Conservation (phyloP, 2,797 vertebrate genomes). For the Poecilia picta region DNA sequence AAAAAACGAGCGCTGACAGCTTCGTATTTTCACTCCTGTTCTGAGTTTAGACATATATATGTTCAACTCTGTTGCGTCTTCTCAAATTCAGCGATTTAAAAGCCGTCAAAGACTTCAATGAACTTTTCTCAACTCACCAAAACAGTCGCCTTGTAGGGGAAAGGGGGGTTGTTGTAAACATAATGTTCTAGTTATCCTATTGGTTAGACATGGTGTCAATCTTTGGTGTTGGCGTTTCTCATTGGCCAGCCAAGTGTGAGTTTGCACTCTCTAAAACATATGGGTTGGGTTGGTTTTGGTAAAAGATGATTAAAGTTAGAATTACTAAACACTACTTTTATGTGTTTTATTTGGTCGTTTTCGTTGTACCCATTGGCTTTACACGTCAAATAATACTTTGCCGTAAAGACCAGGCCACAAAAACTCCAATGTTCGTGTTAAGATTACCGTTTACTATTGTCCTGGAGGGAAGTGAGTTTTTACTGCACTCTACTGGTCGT, state of each 20-base stretch:
- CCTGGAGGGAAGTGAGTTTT: background rate
- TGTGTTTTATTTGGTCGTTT: background rate
- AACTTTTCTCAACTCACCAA: slow-evolving; percentile 78
- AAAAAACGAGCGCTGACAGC: slow-evolving; percentile 54
- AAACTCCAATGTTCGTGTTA: slow-evolving; percentile 11
- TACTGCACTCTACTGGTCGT: slow-evolving; percentile 19
- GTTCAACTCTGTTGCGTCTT: background rate
- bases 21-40: background rate
- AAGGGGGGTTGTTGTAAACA: slow-evolving; percentile 59
- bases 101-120: slow-evolving; percentile 61
- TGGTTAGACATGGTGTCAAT: slow-evolving; percentile 40
- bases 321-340: background rate
- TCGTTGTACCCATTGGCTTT: background rate
- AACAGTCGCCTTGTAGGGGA: slow-evolving; percentile 71
- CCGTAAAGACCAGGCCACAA: background rate
- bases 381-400: background rate
- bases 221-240: background rate
- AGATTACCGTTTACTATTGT: background rate
- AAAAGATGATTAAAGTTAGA: background rate
- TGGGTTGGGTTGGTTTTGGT: slow-evolving; percentile 21
- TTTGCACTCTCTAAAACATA: slow-evolving; percentile 21
- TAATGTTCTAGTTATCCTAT: slow-evolving; percentile 24
- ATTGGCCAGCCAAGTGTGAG: slow-evolving; percentile 52
- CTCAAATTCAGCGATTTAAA: slow-evolving; percentile 42
- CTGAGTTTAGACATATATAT: fast-evolving